A percentile compares a stretch with the other conserved stretches of the same genome.
Evolutionary conservation across 1,140 invertebrate genomes (phyloP).

Genomic region (Sycophila sp.): DNA sequence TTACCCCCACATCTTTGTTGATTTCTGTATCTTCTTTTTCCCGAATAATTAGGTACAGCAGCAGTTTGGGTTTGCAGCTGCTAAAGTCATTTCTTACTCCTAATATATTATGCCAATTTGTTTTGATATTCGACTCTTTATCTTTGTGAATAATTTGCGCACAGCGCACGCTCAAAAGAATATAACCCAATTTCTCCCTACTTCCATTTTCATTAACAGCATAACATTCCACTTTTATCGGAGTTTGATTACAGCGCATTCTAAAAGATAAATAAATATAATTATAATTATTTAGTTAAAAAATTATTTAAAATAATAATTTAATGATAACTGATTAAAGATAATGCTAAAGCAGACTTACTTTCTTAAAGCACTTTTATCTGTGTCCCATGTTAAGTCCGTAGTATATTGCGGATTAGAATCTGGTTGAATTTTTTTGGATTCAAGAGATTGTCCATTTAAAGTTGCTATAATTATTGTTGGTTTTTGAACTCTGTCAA

Average conservation of each 20-base stretch:
- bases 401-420: slow-evolving; percentile 59
- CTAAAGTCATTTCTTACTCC: slow-evolving; percentile 63
- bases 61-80: slow-evolving; percentile 63
- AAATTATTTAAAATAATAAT: slow-evolving; percentile 7
- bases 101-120: slow-evolving; percentile 64
- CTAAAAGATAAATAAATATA: slow-evolving; percentile 49
- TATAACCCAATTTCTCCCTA: slow-evolving; percentile 65
- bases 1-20: slow-evolving; percentile 16
- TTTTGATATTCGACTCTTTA: slow-evolving; percentile 46
- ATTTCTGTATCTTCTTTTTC: slow-evolving; percentile 51
- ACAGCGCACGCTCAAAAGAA: slow-evolving; percentile 63
- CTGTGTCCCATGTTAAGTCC: slow-evolving; percentile 67
- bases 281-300: slow-evolving; percentile 16
- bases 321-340: no score
- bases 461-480: slow-evolving; percentile 64
- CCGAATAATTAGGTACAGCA: slow-evolving; percentile 63
- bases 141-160: slow-evolving; percentile 61
- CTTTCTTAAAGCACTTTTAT: slow-evolving; percentile 63
- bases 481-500: slow-evolving; percentile 63
- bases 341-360: slow-evolving; percentile 39
- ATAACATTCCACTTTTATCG: slow-evolving; percentile 67
- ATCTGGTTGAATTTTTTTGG: slow-evolving; percentile 59
- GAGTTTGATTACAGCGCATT: slow-evolving; percentile 64
- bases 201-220: slow-evolving; percentile 56
- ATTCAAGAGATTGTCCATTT: slow-evolving; percentile 64